Percentiles rank a stretch among this genome's conserved stretches.
phyloP scores from a whole-genome alignment of 2,797 vertebrate genomes.

The Arrhamphus sclerolepis region DNA sequence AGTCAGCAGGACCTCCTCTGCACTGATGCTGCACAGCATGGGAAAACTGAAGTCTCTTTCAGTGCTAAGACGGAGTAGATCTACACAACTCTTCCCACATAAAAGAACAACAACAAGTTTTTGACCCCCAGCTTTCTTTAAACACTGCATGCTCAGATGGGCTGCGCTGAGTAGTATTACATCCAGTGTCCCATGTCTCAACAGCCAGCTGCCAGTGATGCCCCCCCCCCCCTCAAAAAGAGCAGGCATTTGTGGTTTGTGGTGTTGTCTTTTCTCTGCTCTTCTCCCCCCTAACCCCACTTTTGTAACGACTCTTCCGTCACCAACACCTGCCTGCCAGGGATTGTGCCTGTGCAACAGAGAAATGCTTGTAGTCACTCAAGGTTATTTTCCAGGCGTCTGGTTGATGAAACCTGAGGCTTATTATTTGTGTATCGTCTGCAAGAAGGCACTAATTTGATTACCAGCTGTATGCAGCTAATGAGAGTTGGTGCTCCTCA shows the following conservation, averaged over 20 bases:
- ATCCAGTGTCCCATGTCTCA: slow-evolving; percentile 8
- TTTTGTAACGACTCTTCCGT: slow-evolving; percentile 38
- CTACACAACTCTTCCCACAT: too few species aligned
- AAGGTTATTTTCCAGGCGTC: slow-evolving; percentile 7
- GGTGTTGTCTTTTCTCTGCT: slow-evolving; percentile 22
- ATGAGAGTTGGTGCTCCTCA: slow-evolving; percentile 18
- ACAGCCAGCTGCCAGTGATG: slow-evolving; percentile 65
- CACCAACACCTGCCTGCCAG: slow-evolving; percentile 52
- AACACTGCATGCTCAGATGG: slow-evolving; percentile 9
- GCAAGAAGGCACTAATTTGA: not conserved
- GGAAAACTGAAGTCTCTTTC: too few species aligned
- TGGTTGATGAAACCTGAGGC: not conserved
- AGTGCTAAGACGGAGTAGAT: slow-evolving; percentile 24
- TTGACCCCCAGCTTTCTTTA: too few species aligned
- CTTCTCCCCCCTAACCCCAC: not conserved
- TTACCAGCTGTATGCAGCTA: not conserved
- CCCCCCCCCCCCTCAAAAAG: slow-evolving; percentile 36
- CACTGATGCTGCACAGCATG: too few species aligned
- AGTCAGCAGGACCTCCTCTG: slow-evolving; percentile 25
- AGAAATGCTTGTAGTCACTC: not conserved
- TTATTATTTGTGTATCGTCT: not conserved
- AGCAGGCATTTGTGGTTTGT: slow-evolving; percentile 64
- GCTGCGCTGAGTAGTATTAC: slow-evolving; percentile 22
- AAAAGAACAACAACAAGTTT: slow-evolving; percentile 4
- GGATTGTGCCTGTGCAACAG: slow-evolving; percentile 40